These are phyloP conservation scores for Dreissena polymorpha DNA, from an alignment of 1,140 invertebrate genomes.

Conservation along the genomic window DNA sequence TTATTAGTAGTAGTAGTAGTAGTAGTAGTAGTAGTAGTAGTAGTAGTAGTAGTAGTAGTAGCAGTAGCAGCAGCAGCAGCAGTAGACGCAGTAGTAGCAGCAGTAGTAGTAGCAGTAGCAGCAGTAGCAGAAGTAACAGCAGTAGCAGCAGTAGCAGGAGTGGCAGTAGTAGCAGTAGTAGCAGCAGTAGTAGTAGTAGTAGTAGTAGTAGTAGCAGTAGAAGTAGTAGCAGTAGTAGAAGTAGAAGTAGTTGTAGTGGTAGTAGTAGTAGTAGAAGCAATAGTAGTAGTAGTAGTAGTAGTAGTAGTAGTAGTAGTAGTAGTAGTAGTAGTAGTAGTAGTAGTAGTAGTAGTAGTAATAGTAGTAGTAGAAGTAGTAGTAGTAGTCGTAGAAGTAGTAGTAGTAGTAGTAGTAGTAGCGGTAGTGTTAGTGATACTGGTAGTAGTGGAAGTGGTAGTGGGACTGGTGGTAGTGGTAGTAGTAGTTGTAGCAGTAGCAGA, in stretches of 20 bases:
- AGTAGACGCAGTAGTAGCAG: no score
- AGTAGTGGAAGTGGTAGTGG: neutral
- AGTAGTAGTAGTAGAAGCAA: neutral
- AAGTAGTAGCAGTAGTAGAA: neutral
- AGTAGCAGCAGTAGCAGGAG: neutral
- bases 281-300: neutral
- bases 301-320: neutral
- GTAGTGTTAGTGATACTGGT: neutral
- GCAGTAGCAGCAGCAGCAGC: no score
- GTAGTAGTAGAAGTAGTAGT: neutral
- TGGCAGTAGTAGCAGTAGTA: neutral
- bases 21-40: neutral
- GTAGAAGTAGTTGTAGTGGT: neutral
- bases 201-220: neutral
- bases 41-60: neutral
- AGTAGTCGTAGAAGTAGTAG: neutral
- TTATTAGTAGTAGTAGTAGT: neutral
- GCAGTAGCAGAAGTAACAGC: neutral
- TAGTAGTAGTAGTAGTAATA: neutral
- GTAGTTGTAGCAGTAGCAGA: neutral
- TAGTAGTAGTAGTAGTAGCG: neutral
- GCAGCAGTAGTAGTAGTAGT: neutral
- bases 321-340: neutral
- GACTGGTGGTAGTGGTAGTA: neutral
- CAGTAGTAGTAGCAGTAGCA: neutral